These are phyloP conservation scores for Papio anubis DNA, from an alignment of 2,113 vertebrate genomes.

Conservation along the genomic window DNA sequence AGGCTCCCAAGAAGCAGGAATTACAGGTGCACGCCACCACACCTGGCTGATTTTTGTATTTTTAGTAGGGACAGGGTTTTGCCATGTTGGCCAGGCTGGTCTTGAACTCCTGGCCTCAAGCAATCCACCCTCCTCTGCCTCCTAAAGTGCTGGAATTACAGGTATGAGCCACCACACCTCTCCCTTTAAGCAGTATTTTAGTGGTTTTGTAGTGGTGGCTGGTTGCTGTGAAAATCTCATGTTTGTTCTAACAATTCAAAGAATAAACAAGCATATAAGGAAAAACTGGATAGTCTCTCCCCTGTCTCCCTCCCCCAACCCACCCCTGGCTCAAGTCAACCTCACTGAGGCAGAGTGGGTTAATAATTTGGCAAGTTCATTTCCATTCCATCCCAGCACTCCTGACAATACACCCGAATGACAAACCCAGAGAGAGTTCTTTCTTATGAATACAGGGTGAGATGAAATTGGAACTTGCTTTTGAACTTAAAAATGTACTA, in stretches of 20 bases:
- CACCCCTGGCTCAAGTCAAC: rapidly evolving
- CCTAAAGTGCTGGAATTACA: not conserved
- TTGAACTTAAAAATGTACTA: not conserved
- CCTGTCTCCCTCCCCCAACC: rapidly evolving
- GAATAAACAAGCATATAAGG: not conserved
- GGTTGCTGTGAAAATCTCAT: no score
- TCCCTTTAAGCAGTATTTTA: not conserved
- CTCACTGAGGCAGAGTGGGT: not conserved
- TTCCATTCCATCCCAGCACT: not conserved
- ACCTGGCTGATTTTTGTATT: not conserved
- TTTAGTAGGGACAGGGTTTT: not conserved
- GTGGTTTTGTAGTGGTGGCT: not conserved
- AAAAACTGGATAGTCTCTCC: not conserved
- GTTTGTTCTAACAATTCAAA: not conserved
- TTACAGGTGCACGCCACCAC: not conserved
- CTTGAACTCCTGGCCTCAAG: not conserved
- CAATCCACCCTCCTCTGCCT: not conserved
- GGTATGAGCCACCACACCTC: not conserved
- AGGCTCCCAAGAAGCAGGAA: not conserved
- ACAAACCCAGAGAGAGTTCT: not conserved
- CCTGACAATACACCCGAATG: rapidly evolving
- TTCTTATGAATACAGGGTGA: not conserved
- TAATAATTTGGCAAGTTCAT: not conserved
- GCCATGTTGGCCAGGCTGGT: not conserved
- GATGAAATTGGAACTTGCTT: not conserved